These are phyloP conservation scores for Mastomys coucha DNA, from an alignment of 2,113 vertebrate species.

Conservation along the genomic window DNA sequence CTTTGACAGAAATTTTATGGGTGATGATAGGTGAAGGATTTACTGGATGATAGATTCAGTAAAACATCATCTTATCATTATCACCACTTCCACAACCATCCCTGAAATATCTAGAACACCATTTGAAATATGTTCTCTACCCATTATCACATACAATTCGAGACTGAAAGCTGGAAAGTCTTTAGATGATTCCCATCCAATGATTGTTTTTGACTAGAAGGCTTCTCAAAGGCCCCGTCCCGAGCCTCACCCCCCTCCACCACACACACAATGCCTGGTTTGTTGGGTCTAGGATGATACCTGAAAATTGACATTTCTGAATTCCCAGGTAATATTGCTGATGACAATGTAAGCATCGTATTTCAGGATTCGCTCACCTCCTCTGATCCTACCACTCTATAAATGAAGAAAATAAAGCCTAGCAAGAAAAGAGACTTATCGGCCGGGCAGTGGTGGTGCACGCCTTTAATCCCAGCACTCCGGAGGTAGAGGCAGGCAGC, in stretches of 20 bases:
- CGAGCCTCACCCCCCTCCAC: too few relatives aligned
- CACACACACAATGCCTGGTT: not conserved
- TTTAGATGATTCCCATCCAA: not conserved
- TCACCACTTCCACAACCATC: not conserved
- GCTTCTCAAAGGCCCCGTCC: not conserved
- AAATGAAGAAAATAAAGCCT: constrained; percentile 30
- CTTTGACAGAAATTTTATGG: constrained; percentile 16
- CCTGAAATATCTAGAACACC: not conserved
- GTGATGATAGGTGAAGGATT: not conserved
- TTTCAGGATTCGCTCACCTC: not conserved
- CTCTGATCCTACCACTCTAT: not conserved
- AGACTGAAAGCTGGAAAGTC: constrained; percentile 1
- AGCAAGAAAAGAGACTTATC: constrained; percentile 18
- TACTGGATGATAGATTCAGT: not conserved
- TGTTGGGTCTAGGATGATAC: not conserved
- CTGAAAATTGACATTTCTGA: constrained; percentile 43
- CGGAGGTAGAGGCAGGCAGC: too few relatives aligned
- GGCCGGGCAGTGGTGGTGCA: too few relatives aligned
- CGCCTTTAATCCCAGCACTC: too few relatives aligned
- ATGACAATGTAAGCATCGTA: not conserved
- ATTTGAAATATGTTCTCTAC: constrained; percentile 35
- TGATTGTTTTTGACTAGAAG: not conserved
- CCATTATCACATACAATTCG: not conserved
- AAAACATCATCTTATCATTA: constrained; percentile 6
- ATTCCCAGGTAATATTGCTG: not conserved